Base-by-base conservation (phyloP, 1,140 invertebrate genomes). In the Bombus pascuorum region DNA sequence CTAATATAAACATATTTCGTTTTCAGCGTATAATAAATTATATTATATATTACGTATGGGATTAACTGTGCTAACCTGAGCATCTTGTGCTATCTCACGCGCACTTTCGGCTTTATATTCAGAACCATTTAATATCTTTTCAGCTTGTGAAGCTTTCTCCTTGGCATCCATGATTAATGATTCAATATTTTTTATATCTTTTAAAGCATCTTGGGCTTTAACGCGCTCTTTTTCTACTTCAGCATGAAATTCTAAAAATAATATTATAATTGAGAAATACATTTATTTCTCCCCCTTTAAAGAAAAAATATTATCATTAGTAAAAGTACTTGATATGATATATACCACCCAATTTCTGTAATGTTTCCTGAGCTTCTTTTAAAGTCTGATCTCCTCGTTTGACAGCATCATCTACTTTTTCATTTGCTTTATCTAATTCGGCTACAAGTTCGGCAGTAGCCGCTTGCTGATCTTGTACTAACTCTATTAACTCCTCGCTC, bases 321-420 rank as follows among this genome's bases (percentile, higher is more conserved):
- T 42, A 32, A 39, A 22, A 44, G 0, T 78, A 25, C 25, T 70
- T 68, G 32, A 66, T 57, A 28, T 42, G 5, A 42, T 44, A 74
- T 86, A 94, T 95, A 98, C 98, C 97, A 95, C 97, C 96, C 3
- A 99, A 94, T 71, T 97, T 98, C 83, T 97, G 96, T 76, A 98
- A 96, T 10, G 98, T 99, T 74, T 97, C 96, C 89, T 98, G 97
- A 3, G 98, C 98, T 93, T 99, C 98, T 90, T 97, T 96, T 0
- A 99, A 95, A 0, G 98, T 99, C 87, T 97, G 97, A 90, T 98
- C 98, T 25, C 98, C 98, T 72, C 97, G 96, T 86, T 97, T 96
- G 0, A 99, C 97, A 39, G 98, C 98, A 81, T 97, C 96, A 81
- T 97, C 96, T 1, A 98, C 98, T 91, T 96, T 96, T 1, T 96